Base-by-base conservation (phyloP, 2,113 vertebrate genomes). In the Alexandromys fortis region DNA sequence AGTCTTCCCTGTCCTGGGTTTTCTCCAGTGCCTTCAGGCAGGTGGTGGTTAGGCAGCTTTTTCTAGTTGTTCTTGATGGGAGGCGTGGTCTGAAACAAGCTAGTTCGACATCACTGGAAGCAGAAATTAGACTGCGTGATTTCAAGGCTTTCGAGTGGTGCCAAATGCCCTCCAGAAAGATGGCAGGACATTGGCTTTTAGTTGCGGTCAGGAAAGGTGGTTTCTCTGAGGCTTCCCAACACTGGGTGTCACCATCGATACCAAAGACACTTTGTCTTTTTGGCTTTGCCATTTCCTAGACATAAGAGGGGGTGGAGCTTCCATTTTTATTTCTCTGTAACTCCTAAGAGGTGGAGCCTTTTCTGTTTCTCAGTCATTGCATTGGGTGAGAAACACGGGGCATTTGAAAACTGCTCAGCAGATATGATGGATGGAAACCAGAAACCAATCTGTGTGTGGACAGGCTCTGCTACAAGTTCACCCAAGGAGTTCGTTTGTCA, bases 91-190 rank as follows among this genome's bases (percentile, higher is more conserved):
- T 89, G 70, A 95, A 90, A 67, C 24, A 75, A 89, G 72, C 30
- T 49, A 52, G 52, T 38, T 19, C 68, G 35, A 21, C 28, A 24
- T 47, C 35, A 5, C 45, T 92, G 55, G 75, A 77, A 95, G 45
- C 30, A 63, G 13, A 90, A 67, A 67, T 58, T 82, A 19, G 28
- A 45, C 82, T 35, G 17, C 16, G 1, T 73, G 38, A 28, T 63
- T 85, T 90, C 61, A 73, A 78, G 21, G 30, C 79, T 83, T 89
- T 82, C 21, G 81, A 81, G 63, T 70, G 42, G 13, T n/a, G 42
- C 91, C 85, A 67, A 65, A 45, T 75, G 72, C 70, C 70, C n/a
- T 95, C 86, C 30, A 88, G 82, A 83, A 77, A 81, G 38, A 28
- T 52, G 16, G 75, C 17, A 73, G 70, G 49, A 7, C 30, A 26